Conservation (phyloP, 2,797 vertebrate genomes). For the Melopsittacus undulatus region DNA sequence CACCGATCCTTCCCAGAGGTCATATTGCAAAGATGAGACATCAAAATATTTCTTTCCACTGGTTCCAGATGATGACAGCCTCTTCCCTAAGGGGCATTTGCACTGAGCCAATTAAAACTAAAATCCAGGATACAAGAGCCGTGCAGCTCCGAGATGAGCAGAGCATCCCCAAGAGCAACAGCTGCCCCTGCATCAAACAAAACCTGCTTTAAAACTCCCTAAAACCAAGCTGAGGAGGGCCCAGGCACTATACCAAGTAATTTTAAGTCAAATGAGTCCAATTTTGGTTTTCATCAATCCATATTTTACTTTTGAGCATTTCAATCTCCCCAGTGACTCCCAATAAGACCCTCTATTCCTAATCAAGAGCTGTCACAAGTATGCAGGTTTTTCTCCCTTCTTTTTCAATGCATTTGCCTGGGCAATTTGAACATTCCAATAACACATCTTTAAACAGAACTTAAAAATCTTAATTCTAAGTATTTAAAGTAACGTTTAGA, state of each 20-base stretch:
- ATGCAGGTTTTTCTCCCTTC: not conserved
- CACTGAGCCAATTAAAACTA: not conserved
- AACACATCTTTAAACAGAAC: not conserved
- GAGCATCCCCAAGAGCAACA: not conserved
- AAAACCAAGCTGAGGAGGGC: not conserved
- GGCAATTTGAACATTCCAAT: not conserved
- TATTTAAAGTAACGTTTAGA: not conserved
- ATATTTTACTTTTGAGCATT: not conserved
- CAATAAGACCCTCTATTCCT: not conserved
- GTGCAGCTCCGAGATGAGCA: not conserved
- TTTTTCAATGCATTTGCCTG: not conserved
- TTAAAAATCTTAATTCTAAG: not conserved
- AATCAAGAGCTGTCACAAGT: not conserved
- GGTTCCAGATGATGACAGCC: not conserved
- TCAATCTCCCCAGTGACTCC: not conserved
- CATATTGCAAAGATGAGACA: accelerated
- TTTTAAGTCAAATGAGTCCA: not conserved
- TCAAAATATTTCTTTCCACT: not conserved
- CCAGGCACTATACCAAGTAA: not conserved
- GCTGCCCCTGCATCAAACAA: accelerated
- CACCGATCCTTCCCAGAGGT: not conserved
- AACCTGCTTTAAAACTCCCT: not conserved
- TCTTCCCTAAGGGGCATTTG: not conserved
- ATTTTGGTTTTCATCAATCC: not conserved
- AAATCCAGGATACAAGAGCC: not conserved